These are phyloP conservation scores for Camptogramma bilineatum DNA, from an alignment of 2,888 invertebrate species.

Conservation along the genomic window DNA sequence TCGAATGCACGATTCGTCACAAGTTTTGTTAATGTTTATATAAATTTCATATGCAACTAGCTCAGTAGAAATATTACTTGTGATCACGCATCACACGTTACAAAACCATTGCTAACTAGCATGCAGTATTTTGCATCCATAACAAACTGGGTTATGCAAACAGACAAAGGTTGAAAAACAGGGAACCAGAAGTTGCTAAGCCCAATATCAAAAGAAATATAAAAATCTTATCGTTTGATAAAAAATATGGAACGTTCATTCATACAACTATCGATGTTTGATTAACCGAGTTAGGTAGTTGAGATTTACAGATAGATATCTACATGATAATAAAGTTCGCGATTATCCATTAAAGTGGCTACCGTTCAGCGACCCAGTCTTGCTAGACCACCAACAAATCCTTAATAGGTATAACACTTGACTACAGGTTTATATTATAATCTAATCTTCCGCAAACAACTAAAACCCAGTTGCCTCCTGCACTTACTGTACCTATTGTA, in stretches of 20 bases:
- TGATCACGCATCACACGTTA: slow-evolving; percentile 26
- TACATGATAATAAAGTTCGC: slow-evolving; percentile 36
- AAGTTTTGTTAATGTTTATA: not conserved
- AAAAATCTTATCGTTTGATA: slow-evolving; percentile 40
- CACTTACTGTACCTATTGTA: slow-evolving; percentile 53
- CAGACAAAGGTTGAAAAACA: slow-evolving; percentile 30
- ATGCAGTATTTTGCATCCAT: slow-evolving; percentile 34
- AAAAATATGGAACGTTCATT: slow-evolving; percentile 41
- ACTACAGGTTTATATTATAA: slow-evolving; percentile 67
- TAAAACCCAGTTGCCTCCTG: slow-evolving; percentile 54
- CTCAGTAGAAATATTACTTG: slow-evolving; percentile 26
- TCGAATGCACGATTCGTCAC: slow-evolving; percentile 2
- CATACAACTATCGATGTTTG: slow-evolving; percentile 36
- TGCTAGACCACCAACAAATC: slow-evolving; percentile 45
- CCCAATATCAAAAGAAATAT: slow-evolving; percentile 22
- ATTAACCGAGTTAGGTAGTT: slow-evolving; percentile 43
- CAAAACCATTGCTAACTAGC: slow-evolving; percentile 21
- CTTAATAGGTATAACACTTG: slow-evolving; percentile 51
- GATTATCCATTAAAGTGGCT: slow-evolving; percentile 32
- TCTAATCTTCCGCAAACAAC: slow-evolving; percentile 72
- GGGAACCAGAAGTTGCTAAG: slow-evolving; percentile 32
- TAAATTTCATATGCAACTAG: slow-evolving; percentile 7
- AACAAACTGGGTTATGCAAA: slow-evolving; percentile 37
- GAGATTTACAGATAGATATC: slow-evolving; percentile 57
- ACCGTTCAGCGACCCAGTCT: slow-evolving; percentile 46